phyloP scores from a whole-genome alignment of 2,888 invertebrate species.

The Leucoptera coffeella region DNA sequence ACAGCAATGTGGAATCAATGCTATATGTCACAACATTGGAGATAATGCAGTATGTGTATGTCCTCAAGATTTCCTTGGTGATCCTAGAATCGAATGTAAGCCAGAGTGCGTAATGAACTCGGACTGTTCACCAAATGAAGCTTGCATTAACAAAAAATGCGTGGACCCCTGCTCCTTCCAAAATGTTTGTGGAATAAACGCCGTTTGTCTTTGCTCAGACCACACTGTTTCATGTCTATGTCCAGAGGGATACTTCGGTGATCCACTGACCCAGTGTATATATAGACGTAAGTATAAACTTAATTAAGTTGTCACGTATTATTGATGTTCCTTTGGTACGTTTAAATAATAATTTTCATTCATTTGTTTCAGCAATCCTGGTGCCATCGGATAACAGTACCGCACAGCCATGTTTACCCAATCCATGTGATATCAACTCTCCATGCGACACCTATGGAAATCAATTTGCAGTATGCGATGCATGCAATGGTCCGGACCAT shows the following conservation, averaged over 20 bases:
- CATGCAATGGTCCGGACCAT: slow-evolving; percentile 64
- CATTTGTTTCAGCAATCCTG: slow-evolving; percentile 31
- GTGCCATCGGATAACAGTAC: slow-evolving; percentile 56
- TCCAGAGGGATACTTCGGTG: slow-evolving; percentile 70
- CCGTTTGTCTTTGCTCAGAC: slow-evolving; percentile 71
- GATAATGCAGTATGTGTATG: slow-evolving; percentile 74
- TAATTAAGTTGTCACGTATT: background rate
- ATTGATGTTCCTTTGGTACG: slow-evolving; percentile 1
- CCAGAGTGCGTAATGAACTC: slow-evolving; percentile 80
- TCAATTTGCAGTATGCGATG: slow-evolving; percentile 73
- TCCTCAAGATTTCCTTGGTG: slow-evolving; percentile 67
- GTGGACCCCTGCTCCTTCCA: slow-evolving; percentile 64
- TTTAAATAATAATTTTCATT: slow-evolving; percentile 2
- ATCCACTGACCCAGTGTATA: slow-evolving; percentile 72
- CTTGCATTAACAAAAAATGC: slow-evolving; percentile 72
- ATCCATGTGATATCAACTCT: slow-evolving; percentile 66
- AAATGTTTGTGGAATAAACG: slow-evolving; percentile 73
- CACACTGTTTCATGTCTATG: slow-evolving; percentile 82
- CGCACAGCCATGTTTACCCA: slow-evolving; percentile 66
- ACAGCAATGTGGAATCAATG: slow-evolving; percentile 73
- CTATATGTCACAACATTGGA: slow-evolving; percentile 65
- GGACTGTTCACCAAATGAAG: slow-evolving; percentile 67
- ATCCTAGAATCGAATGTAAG: slow-evolving; percentile 70
- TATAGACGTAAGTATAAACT: slow-evolving; percentile 33
- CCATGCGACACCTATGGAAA: slow-evolving; percentile 66